Base-by-base conservation (phyloP, 2,888 invertebrate genomes). In the Unio delphinus region DNA sequence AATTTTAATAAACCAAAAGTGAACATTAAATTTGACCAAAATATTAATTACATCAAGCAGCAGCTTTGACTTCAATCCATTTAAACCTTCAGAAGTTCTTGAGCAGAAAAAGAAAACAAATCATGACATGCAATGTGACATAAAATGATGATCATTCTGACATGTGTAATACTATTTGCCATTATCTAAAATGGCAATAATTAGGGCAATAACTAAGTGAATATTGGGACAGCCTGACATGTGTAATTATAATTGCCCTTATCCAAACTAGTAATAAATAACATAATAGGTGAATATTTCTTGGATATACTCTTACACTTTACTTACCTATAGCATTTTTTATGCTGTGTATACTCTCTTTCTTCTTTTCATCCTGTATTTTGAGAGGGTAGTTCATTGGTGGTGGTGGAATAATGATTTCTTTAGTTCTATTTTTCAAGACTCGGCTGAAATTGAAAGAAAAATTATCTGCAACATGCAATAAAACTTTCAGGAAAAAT, bases 321-420 rank as follows among this genome's bases (percentile, higher is more conserved):
- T 60, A 79, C 87, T 78, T 68, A 90, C 89, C 87, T 62, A 90
- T 89, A 64, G 88, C 88, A 79, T 85, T 86, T 80, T 89, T 89
- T 55, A 88, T 82, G 67, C 87, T 87, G 78, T 89, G 82, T 59
- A 86, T 81, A 69, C 84, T 83, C 68, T 89, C 88, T 73, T 85
- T 87, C 74, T 86, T 84, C 64, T 78, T 72, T 65, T 81, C 81
- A 18, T 76, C 74, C 26, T 80, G 76, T 23, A 88, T 80, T 56
- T 79, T 74, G 5, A 90, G 73, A 26, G 90, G 89, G 76, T 90
- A 89, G 67, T 86, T 86, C 72, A 89, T 70, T 6, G 74, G 74
- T n/a, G 84, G 82, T 67, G 82, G 77, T 61, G 73, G 72, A 28
- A 80, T 78, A 55, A 85, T 75, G 20, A 84, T 76, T 61, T 83